phyloP scores from a whole-genome alignment of 2,797 vertebrate genomes.

The Podarcis siculus region DNA sequence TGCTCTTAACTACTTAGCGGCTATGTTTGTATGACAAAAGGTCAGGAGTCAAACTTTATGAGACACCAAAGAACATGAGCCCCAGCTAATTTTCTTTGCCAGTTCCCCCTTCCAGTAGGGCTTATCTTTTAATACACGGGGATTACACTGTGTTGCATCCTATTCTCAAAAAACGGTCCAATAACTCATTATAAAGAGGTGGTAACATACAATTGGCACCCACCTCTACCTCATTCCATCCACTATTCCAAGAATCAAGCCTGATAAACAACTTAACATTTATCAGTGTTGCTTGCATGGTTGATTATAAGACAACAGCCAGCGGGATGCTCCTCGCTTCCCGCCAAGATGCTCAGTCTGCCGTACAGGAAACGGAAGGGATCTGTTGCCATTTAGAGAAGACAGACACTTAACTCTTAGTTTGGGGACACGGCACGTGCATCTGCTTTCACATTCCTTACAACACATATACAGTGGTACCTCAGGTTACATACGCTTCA shows the following conservation, averaged over 20 bases:
- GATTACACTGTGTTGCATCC: not conserved
- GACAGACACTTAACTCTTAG: not conserved
- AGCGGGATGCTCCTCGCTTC: not conserved
- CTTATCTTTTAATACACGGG: not conserved
- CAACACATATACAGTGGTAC: too few relatives aligned
- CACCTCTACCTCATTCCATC: not conserved
- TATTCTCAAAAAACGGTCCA: not conserved
- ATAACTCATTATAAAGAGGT: not conserved
- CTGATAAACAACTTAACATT: conserved; percentile 35
- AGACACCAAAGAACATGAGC: not conserved
- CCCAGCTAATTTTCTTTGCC: not conserved
- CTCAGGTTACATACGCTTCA: too few relatives aligned
- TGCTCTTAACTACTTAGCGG: not conserved
- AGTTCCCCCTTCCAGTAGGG: not conserved
- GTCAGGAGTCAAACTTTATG: not conserved
- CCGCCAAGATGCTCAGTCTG: not conserved
- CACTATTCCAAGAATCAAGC: conserved; percentile 1
- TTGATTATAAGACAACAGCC: not conserved
- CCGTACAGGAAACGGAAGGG: not conserved
- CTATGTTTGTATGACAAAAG: not conserved
- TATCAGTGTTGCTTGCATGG: not conserved
- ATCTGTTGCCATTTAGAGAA: not conserved
- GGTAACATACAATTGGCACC: conserved; percentile 11
- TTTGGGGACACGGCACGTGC: not conserved
- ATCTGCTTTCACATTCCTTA: not conserved